A percentile compares a stretch with the other conserved stretches of the same genome.
phyloP scores from a whole-genome alignment of 2,113 vertebrate species.

The Oryzias melastigma region DNA sequence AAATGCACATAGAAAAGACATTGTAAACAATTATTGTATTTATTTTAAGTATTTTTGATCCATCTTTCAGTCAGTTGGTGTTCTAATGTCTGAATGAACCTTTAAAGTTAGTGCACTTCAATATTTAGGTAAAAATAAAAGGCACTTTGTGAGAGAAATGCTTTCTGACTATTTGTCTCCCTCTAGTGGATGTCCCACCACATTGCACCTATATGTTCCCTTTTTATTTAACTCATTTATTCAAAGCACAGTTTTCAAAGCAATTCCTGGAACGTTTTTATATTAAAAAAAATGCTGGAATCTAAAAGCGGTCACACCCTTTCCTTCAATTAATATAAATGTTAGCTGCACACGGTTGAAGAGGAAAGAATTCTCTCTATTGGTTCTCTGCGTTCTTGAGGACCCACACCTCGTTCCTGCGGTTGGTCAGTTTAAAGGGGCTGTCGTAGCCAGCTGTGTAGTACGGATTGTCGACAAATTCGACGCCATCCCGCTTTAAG shows the following conservation, averaged over 20 bases:
- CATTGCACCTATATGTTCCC: too few species aligned
- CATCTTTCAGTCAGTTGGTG: too few species aligned
- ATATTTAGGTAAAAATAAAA: background rate
- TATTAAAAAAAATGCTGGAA: too few species aligned
- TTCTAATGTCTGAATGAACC: background rate
- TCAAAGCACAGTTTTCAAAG: too few species aligned
- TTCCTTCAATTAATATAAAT: background rate
- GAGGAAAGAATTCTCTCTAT: background rate
- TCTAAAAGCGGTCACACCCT: background rate
- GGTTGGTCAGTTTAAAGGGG: slow-evolving; percentile 79
- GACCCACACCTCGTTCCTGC: slow-evolving; percentile 81
- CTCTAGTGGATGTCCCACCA: too few species aligned
- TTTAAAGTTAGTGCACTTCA: background rate
- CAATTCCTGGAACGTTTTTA: too few species aligned
- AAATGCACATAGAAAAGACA: too few species aligned
- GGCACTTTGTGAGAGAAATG: slow-evolving; percentile 7
- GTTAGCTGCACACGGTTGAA: background rate
- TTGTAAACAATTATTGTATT: too few species aligned
- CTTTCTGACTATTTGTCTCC: too few species aligned
- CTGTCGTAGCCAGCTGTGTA: slow-evolving; percentile 81
- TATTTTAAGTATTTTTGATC: too few species aligned
- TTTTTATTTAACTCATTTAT: too few species aligned
- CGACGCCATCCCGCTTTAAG: slow-evolving; percentile 76
- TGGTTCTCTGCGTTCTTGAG: slow-evolving; percentile 59
- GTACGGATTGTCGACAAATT: slow-evolving; percentile 75